These are phyloP conservation scores for Styela plicata DNA, from an alignment of 23 tunicate species.

Conservation along the genomic window DNA sequence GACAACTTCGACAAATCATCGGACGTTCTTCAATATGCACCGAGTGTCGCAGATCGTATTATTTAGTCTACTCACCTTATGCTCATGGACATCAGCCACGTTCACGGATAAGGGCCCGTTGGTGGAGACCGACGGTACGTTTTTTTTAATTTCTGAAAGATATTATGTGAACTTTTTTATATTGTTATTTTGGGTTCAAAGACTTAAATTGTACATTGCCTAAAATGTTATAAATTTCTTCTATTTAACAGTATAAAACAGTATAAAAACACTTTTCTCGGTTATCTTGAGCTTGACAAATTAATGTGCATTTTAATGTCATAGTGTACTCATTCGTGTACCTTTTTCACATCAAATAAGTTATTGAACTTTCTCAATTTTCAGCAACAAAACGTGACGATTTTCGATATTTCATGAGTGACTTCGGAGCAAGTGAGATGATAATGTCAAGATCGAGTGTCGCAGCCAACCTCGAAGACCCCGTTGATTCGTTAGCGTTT, in stretches of 20 bases:
- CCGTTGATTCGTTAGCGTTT: slow-evolving; percentile 1
- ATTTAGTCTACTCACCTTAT: not conserved
- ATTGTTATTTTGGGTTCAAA: too few relatives aligned
- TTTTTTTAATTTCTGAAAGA: too few relatives aligned
- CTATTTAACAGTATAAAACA: too few relatives aligned
- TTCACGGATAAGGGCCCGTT: not conserved
- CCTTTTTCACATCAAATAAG: too few relatives aligned
- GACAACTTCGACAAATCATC: not conserved
- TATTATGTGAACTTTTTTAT: too few relatives aligned
- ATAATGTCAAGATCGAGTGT: not conserved
- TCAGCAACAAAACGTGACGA: slow-evolving; percentile 6
- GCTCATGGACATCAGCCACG: not conserved
- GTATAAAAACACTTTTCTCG: too few relatives aligned
- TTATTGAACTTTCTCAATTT: not conserved
- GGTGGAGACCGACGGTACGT: not conserved
- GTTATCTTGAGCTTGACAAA: too few relatives aligned
- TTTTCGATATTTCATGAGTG: slow-evolving; percentile 4
- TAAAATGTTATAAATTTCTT: too few relatives aligned
- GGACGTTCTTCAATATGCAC: not conserved
- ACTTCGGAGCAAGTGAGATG: not conserved
- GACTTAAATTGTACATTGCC: too few relatives aligned
- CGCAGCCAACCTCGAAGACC: not conserved
- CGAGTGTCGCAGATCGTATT: not conserved
- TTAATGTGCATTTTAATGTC: not conserved
- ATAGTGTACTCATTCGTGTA: too few relatives aligned